Conservation (phyloP, 1,140 invertebrate species). For the Drosophila albomicans region DNA sequence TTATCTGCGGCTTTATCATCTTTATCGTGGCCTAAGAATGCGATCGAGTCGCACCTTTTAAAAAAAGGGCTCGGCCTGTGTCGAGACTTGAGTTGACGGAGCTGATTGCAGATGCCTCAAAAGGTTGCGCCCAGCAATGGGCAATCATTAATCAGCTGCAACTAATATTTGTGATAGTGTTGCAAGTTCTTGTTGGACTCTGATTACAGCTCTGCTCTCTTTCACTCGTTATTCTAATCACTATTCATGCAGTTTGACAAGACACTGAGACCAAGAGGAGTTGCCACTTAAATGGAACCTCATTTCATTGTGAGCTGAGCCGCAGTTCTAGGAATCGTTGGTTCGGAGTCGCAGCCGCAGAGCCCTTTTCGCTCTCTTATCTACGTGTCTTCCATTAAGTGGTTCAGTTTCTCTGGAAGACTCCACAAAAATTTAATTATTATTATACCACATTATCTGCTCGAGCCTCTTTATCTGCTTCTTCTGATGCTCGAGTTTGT, state of each 20-base stretch:
- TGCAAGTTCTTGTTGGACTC: slow-evolving; percentile 30
- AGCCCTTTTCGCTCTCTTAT: slow-evolving; percentile 53
- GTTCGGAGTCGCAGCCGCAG: slow-evolving; percentile 2
- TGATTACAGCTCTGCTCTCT: slow-evolving; percentile 14
- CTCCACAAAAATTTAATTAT: slow-evolving; percentile 72
- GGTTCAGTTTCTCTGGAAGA: slow-evolving; percentile 61
- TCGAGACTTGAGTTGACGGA: slow-evolving; percentile 2
- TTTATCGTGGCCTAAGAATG: slow-evolving; percentile 22
- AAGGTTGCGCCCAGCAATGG: slow-evolving; percentile 38
- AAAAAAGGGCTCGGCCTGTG: slow-evolving; percentile 23
- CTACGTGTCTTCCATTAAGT: slow-evolving; percentile 64
- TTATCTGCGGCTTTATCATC: slow-evolving; percentile 59
- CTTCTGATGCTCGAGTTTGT: slow-evolving; percentile 1
- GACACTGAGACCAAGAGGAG: not conserved
- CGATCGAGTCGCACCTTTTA: slow-evolving; percentile 61
- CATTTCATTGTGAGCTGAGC: slow-evolving; percentile 34
- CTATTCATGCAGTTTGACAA: not conserved
- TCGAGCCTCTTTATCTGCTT: slow-evolving; percentile 8
- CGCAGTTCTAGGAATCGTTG: slow-evolving; percentile 56
- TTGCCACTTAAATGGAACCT: slow-evolving; percentile 39
- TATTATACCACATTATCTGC: slow-evolving; percentile 61
- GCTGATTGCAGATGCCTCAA: slow-evolving; percentile 39
- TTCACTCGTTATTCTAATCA: slow-evolving; percentile 20
- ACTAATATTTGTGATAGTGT: slow-evolving; percentile 66
- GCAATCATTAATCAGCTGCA: slow-evolving; percentile 77